A percentile compares a stretch with the other conserved stretches of the same genome.
Conservation (phyloP, 2,797 vertebrate species). For the Hydrocynus forskahlii region DNA sequence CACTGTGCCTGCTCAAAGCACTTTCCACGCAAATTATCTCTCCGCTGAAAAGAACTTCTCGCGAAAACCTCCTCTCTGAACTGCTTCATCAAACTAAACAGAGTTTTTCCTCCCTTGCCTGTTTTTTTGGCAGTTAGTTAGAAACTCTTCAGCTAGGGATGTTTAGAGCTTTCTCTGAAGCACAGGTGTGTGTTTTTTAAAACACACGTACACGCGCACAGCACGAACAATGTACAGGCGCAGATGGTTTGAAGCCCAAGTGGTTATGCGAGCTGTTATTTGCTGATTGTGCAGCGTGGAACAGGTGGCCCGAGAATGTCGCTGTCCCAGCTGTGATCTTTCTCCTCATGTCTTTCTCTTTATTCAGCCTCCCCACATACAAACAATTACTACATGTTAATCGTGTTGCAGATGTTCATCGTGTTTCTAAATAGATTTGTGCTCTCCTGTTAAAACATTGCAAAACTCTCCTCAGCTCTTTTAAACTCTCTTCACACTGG, state of each 20-base stretch:
- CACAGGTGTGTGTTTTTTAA: constrained; percentile 30
- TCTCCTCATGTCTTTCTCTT: constrained; percentile 49
- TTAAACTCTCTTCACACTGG: too few relatives aligned
- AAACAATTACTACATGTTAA: constrained; percentile 37
- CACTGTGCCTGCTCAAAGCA: constrained; percentile 37
- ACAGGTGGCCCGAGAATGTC: constrained; percentile 68
- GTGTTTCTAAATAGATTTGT: neutral
- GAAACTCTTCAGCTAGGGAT: constrained; percentile 14
- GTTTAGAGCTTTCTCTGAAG: constrained; percentile 17
- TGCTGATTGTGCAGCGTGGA: constrained; percentile 65
- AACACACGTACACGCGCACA: neutral
- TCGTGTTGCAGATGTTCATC: neutral
- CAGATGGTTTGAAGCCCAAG: constrained; percentile 68
- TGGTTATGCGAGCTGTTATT: constrained; percentile 66
- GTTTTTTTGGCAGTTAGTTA: neutral
- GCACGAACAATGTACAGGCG: constrained; percentile 46
- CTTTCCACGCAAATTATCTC: constrained; percentile 44
- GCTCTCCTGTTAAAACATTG: neutral
- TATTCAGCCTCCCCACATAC: constrained; percentile 1
- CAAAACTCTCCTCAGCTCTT: too few relatives aligned
- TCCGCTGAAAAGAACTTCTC: constrained; percentile 37
- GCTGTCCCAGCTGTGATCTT: constrained; percentile 58
- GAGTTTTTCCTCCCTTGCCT: neutral
- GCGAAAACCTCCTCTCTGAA: constrained; percentile 19
- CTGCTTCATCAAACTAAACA: constrained; percentile 24